Evolutionary conservation across 2,797 vertebrate genomes (phyloP), one percentile per base, ranked within the genome.

Genomic region (Catharus ustulatus): DNA sequence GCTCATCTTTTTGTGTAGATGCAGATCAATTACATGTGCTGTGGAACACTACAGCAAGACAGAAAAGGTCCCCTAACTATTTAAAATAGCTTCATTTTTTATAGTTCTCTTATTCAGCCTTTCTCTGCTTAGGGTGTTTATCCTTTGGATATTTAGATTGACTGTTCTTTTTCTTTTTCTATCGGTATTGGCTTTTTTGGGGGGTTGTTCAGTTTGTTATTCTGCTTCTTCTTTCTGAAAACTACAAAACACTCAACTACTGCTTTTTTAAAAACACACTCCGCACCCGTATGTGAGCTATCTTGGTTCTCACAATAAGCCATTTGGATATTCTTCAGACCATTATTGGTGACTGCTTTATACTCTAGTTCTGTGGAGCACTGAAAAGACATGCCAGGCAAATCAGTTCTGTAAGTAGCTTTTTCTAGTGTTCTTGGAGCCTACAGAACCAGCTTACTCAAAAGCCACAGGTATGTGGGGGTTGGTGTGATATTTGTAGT

Each of bases 171-270:
- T 79, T 76, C 34, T 34, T 34, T 17, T 13, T 81, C 26, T 84
- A 22, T 22, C 4, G 1, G 2, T 62, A 61, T 34, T 43, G 46
- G 10, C 19, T 43, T 87, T 75, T 66, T 51, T 22, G 15, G 19
- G 1, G 2, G 13, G 17, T 43, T 69, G 58, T 86, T 86, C 10
- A 64, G 5, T 85, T 93, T 3, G 1, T 76, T 80, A 32, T 78
- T 90, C 64, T 72, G 34, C 10, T 55, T n/a, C n/a, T 91, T 69
- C 73, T 87, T 62, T 87, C 45, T 94, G 76, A 76, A 91, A 93
- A 86, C 46, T 71, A 59, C 0, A 2, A 46, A 84, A 78, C 63
- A 59, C 23, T 74, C 40, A 58, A 11, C 38, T 62, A n/a, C 8
- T 59, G 11, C 22, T 49, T 77, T 90, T 80, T 68, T 7, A 45